Conservation (phyloP, 2,888 invertebrate genomes). For the Caenorhabditis uteleia region DNA sequence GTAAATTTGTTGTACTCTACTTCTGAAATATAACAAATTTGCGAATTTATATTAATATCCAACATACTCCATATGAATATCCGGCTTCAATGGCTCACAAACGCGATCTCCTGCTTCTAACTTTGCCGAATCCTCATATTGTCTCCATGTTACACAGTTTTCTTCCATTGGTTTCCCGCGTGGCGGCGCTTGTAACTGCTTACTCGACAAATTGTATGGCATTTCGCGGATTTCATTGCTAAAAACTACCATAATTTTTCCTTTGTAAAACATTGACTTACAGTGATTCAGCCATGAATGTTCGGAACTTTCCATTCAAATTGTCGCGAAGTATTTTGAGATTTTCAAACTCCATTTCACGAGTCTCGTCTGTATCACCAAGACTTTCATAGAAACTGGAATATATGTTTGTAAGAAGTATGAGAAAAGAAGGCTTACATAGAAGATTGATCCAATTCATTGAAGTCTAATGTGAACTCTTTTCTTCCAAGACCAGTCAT, state of each 20-base stretch:
- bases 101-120: constrained; percentile 13
- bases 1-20: too few relatives aligned
- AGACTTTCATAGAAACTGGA: constrained; percentile 12
- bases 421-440: not conserved
- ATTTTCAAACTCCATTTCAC: constrained; percentile 4
- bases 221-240: constrained; percentile 36
- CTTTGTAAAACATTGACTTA: constrained; percentile 4
- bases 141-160: constrained; percentile 23
- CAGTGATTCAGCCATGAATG: constrained; percentile 19
- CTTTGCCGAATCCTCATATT: constrained; percentile 20
- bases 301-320: constrained; percentile 11
- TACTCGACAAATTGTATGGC: constrained; percentile 17
- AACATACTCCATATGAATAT: constrained; percentile 13
- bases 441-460: constrained; percentile 3
- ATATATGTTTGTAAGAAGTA: not conserved
- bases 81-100: constrained; percentile 26
- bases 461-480: constrained; percentile 7
- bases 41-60: not conserved
- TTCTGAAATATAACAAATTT: too few relatives aligned
- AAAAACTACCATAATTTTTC: constrained; percentile 1
- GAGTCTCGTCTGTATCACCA: constrained; percentile 7
- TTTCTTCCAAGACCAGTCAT: constrained; percentile 9
- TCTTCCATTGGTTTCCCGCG: constrained; percentile 22
- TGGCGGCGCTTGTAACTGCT: constrained; percentile 19
- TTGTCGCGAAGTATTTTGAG: constrained; percentile 7